Evolutionary conservation across 1,140 invertebrate species (phyloP), one percentile per base, ranked within the genome.

Genomic region (Brachionus rotundiformis): DNA sequence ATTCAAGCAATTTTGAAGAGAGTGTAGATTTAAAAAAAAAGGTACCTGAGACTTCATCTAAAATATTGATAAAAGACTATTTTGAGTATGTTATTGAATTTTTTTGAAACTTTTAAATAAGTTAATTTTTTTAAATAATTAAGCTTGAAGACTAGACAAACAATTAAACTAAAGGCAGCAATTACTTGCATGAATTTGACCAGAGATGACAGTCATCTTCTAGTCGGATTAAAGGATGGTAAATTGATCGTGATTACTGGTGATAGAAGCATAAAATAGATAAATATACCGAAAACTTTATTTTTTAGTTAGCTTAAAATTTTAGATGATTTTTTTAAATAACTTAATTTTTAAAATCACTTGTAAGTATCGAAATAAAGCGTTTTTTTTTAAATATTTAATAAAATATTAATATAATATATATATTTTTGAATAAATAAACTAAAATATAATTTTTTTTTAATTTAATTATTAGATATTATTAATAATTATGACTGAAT

Each of bases 141-240:
- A 83, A 87, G 86, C 3, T 83, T 89, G 49, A 84, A 83, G 49
- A 83, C 84, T 41, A 36, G 87, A 13, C 85, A 84, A 11, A 83
- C 83, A 80, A 87, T 91, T 82, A 90, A 90, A 3, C 86, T 92
- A 41, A 90, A 91, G 83, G 87, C 90, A 23, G 90, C 91, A 49
- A 89, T 92, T 44, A 89, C 90, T 83, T 90, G 90, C 77, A 85
- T 91, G 27, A 87, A 90, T 31, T 87, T 91, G 2, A 90, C 91
- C 10, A 88, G 88, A 25, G 88, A 88, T 49, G 90, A 90, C 84
- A 91, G 90, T 29, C 91, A 92, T 83, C 87, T 92, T 68, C 84
- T 92, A 75, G 90, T 89, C 4, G 90, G 90, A 1, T 85, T 91
- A 0, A 85, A 88, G 13, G 91, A 92, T 84, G 91, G 91, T 0